Conservation (phyloP, 2,888 invertebrate species). For the Apodemia mormo region DNA sequence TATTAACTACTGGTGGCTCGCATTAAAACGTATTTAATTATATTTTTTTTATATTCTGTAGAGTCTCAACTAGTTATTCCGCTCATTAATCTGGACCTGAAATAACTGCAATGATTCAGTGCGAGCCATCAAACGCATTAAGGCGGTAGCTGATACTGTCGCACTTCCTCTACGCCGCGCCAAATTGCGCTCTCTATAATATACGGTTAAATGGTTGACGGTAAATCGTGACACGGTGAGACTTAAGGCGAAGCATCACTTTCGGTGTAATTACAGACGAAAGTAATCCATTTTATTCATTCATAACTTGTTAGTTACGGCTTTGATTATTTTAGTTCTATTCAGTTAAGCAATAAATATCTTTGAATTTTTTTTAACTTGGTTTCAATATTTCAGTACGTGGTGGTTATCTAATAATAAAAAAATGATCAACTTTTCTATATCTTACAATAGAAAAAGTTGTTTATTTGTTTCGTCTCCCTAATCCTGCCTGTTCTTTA, state of each 20-base stretch:
- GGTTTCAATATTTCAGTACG: no score
- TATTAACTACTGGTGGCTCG: neutral
- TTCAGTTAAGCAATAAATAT: no score
- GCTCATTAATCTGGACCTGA: constrained; percentile 21
- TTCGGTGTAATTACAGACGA: neutral
- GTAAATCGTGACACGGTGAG: constrained; percentile 12
- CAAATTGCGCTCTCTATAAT: constrained; percentile 44
- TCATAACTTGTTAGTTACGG: neutral
- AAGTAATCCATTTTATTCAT: neutral
- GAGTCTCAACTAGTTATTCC: neutral
- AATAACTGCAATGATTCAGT: constrained; percentile 23
- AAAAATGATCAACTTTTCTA: no score
- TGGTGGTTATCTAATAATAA: no score
- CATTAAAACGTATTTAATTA: neutral
- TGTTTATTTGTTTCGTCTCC: no score
- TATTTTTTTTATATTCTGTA: neutral
- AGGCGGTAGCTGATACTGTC: constrained; percentile 28
- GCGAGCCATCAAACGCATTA: constrained; percentile 23
- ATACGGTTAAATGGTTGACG: constrained; percentile 13
- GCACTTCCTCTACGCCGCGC: constrained; percentile 34
- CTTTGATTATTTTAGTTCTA: no score
- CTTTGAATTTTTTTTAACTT: no score
- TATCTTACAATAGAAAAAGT: no score
- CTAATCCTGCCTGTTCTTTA: no score
- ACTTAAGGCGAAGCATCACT: constrained; percentile 8